These are phyloP conservation scores for Cheilosia vernalis DNA, from an alignment of 2,888 invertebrate species.

Conservation along the genomic window DNA sequence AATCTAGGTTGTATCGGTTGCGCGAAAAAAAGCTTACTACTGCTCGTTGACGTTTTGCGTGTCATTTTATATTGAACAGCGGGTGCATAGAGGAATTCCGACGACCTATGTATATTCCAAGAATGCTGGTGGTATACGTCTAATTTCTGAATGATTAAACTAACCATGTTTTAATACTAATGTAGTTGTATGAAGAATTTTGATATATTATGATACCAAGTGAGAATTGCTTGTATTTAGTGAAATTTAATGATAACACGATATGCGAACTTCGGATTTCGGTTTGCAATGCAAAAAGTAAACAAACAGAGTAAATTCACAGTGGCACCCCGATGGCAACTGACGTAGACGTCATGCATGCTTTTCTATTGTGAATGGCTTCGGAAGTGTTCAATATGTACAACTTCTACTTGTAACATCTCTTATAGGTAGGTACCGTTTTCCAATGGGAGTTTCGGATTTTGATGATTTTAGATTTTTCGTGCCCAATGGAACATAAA, in stretches of 20 bases:
- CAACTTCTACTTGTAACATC: too few species aligned
- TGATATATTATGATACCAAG: background rate
- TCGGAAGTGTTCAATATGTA: slow-evolving; percentile 1
- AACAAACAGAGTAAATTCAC: slow-evolving; percentile 57
- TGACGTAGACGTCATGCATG: slow-evolving; percentile 10
- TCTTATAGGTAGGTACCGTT: too few species aligned
- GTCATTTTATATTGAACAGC: slow-evolving; percentile 59
- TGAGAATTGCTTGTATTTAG: background rate
- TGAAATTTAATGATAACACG: background rate
- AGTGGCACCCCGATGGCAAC: background rate
- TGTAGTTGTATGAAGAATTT: slow-evolving; percentile 13
- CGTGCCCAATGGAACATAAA: too few species aligned
- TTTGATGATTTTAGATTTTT: too few species aligned
- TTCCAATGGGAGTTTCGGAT: too few species aligned
- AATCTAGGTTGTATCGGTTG: slow-evolving; percentile 23
- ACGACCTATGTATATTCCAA: slow-evolving; percentile 11
- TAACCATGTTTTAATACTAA: background rate
- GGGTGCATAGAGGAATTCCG: background rate
- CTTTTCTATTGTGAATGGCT: slow-evolving; percentile 6
- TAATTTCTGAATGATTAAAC: background rate
- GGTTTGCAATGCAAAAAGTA: slow-evolving; percentile 21
- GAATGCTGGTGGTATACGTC: background rate
- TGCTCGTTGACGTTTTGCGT: slow-evolving; percentile 60
- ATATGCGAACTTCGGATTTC: background rate
- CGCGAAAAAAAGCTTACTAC: slow-evolving; percentile 64